phyloP scores from a whole-genome alignment of 1,140 invertebrate genomes.

The Zaprionus lachaisei region DNA sequence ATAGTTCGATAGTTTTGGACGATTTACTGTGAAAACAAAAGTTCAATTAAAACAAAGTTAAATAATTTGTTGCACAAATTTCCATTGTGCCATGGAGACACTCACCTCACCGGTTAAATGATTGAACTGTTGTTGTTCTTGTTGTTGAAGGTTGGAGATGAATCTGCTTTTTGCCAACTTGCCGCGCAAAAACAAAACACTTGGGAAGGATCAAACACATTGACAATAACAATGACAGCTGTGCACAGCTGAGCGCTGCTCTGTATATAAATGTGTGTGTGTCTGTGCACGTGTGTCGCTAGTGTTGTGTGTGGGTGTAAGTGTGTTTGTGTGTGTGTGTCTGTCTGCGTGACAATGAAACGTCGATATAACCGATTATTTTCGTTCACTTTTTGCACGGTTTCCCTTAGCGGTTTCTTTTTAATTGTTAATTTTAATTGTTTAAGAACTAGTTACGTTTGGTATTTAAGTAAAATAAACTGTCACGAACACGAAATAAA shows the following conservation, averaged over 20 bases:
- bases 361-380: slow-evolving; percentile 50
- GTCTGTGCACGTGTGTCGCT: slow-evolving; percentile 22
- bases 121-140: slow-evolving; percentile 43
- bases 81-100: slow-evolving; percentile 9
- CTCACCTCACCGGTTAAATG: slow-evolving; percentile 40
- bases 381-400: slow-evolving; percentile 13
- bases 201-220: slow-evolving; percentile 57
- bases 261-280: slow-evolving; percentile 20
- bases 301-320: slow-evolving; percentile 5
- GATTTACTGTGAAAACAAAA: slow-evolving; percentile 43
- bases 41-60: slow-evolving; percentile 27
- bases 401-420: slow-evolving; percentile 14
- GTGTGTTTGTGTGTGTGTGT: slow-evolving; percentile 8
- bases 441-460: slow-evolving; percentile 31
- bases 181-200: slow-evolving; percentile 47
- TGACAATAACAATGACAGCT: slow-evolving; percentile 71
- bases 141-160: slow-evolving; percentile 26
- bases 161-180: slow-evolving; percentile 21
- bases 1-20: slow-evolving; percentile 27
- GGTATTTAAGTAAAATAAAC: slow-evolving; percentile 48
- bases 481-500: slow-evolving; percentile 53
- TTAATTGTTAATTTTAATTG: slow-evolving; percentile 37
- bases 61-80: background rate
- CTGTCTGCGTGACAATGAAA: slow-evolving; percentile 50
- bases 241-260: slow-evolving; percentile 67